Conservation (phyloP, 2,113 vertebrate species). For the Dasyurus viverrinus region DNA sequence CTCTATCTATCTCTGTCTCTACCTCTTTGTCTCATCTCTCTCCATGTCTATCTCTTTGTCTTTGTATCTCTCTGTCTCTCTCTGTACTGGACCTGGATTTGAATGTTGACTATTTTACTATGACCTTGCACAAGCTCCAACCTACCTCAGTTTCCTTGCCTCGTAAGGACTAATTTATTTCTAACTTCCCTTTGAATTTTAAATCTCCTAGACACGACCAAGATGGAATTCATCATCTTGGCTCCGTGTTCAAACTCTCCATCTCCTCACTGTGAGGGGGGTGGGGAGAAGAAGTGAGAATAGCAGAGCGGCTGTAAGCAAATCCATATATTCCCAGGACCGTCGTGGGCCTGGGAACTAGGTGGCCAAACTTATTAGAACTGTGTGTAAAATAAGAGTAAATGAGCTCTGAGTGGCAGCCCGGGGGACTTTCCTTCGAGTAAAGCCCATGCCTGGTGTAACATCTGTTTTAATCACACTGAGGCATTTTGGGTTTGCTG, state of each 20-base stretch:
- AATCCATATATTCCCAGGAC: neutral
- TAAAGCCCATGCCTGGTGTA: conserved; percentile 64
- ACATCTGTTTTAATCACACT: conserved; percentile 63
- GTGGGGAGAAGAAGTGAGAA: neutral
- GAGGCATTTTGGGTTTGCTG: conserved; percentile 66
- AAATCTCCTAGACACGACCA: neutral
- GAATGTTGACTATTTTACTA: neutral
- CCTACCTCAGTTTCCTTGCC: neutral
- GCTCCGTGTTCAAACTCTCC: neutral
- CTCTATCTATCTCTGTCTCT: neutral
- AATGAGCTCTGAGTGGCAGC: neutral
- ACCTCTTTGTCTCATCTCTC: neutral
- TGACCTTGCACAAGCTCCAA: neutral
- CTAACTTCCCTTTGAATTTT: neutral
- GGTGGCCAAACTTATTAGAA: neutral
- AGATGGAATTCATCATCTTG: neutral
- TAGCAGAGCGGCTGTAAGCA: neutral
- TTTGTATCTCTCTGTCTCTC: neutral
- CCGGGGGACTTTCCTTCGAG: conserved; percentile 14
- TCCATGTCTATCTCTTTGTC: neutral
- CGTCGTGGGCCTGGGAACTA: neutral
- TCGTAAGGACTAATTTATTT: neutral
- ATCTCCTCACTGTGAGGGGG: neutral
- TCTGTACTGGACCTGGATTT: neutral
- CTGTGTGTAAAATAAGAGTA: neutral